Evolutionary conservation across 2,888 invertebrate genomes (phyloP).

Genomic region (Agrotis puta): DNA sequence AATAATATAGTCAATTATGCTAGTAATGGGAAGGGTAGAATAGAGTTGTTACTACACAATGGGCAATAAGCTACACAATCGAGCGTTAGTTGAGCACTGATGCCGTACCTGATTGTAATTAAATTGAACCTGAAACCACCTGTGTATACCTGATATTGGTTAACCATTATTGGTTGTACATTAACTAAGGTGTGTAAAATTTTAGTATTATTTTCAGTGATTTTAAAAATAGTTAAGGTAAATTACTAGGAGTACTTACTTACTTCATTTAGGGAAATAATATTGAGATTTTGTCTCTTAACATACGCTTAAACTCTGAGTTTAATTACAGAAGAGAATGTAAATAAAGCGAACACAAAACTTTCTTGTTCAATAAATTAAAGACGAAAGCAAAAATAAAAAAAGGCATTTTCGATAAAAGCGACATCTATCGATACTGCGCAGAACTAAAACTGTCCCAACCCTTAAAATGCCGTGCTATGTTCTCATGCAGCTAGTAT

Average conservation of each 20-base stretch:
- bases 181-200: too few species aligned
- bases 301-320: too few species aligned
- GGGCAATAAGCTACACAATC: constrained; percentile 29
- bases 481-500: not conserved
- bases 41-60: constrained; percentile 31
- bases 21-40: not conserved
- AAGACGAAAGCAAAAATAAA: not conserved
- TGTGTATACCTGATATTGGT: constrained; percentile 10
- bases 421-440: constrained; percentile 39
- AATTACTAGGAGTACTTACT: too few species aligned
- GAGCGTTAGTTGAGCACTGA: constrained; percentile 16
- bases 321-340: not conserved
- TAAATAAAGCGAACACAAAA: not conserved
- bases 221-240: too few species aligned
- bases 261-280: too few species aligned
- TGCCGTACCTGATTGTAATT: constrained; percentile 39
- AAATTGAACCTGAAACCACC: constrained; percentile 18
- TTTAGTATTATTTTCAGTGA: too few species aligned
- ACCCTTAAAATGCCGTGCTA: not conserved
- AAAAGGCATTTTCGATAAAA: not conserved
- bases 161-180: not conserved
- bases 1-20: not conserved
- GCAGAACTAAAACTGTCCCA: constrained; percentile 29
- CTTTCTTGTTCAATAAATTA: too few species aligned
- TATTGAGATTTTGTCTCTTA: too few species aligned